These are phyloP conservation scores for Ephestia elutella DNA, from an alignment of 1,140 invertebrate genomes.

Conservation along the genomic window DNA sequence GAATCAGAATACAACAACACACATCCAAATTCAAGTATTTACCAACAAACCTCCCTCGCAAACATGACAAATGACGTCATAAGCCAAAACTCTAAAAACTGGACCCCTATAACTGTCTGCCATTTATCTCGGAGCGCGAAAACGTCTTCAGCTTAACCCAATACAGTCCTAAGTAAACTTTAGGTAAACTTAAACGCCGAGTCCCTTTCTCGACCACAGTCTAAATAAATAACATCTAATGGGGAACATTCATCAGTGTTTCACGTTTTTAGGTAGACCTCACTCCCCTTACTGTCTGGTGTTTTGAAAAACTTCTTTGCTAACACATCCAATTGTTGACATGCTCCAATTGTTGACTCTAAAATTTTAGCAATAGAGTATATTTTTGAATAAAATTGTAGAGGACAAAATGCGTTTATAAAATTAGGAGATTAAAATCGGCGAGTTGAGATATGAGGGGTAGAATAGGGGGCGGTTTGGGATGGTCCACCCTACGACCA, in stretches of 20 bases:
- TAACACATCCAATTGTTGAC: conserved; percentile 23
- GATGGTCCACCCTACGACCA: conserved; percentile 45
- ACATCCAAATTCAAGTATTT: conserved; percentile 1
- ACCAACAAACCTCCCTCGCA: conserved; percentile 15
- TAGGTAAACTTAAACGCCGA: conserved; percentile 63
- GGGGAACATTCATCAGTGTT: conserved; percentile 75
- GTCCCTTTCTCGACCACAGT: conserved; percentile 68
- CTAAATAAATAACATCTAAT: conserved; percentile 77
- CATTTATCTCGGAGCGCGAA: conserved; percentile 57
- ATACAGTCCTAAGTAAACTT: conserved; percentile 71
- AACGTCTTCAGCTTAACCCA: conserved; percentile 66
- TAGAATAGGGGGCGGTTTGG: conserved; percentile 38
- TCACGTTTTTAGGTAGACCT: conserved; percentile 64
- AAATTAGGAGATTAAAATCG: conserved; percentile 62
- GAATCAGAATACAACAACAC: background rate
- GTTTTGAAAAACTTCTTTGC: conserved; percentile 47
- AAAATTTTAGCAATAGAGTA: conserved; percentile 22
- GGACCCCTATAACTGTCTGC: conserved; percentile 60
- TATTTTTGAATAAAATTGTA: conserved; percentile 20
- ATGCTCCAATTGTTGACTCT: conserved; percentile 23
- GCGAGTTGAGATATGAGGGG: conserved; percentile 63
- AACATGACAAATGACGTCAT: conserved; percentile 58
- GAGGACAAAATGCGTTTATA: conserved; percentile 57
- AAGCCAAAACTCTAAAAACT: conserved; percentile 60
- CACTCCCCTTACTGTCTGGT: conserved; percentile 53